A percentile compares a stretch with the other conserved stretches of the same genome.
These are phyloP conservation scores for Hepsetus odoe DNA, from an alignment of 2,113 vertebrate species.

Conservation along the genomic window DNA sequence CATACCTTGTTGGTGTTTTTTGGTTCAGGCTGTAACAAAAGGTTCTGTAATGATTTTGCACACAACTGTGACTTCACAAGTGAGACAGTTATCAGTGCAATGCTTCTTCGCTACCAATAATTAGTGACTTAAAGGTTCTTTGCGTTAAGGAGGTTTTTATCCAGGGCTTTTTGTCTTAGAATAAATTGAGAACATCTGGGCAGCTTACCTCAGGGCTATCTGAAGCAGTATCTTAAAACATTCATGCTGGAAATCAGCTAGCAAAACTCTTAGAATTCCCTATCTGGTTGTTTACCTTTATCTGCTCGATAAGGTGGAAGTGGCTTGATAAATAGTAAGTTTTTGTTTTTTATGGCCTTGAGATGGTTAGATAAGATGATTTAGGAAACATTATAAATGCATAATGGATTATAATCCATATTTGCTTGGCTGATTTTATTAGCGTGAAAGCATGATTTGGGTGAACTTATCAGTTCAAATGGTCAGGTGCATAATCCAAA, in stretches of 20 bases:
- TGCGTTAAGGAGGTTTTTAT: slow-evolving; percentile 27
- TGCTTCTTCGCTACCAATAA: slow-evolving; percentile 47
- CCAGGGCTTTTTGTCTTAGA: slow-evolving; percentile 16
- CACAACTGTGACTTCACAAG: slow-evolving; percentile 9
- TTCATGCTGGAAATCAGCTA: neutral
- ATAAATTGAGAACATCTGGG: slow-evolving; percentile 47
- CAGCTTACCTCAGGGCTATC: neutral
- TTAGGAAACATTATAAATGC: neutral
- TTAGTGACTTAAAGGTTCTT: slow-evolving; percentile 37
- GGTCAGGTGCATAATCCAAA: neutral
- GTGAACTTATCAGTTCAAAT: neutral
- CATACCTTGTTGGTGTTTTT: too few relatives aligned
- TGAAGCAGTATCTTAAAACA: slow-evolving; percentile 53
- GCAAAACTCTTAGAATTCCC: neutral
- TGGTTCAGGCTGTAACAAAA: neutral
- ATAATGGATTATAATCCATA: too few relatives aligned
- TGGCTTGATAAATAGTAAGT: slow-evolving; percentile 18
- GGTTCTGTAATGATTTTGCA: neutral
- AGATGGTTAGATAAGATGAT: neutral
- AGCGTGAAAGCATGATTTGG: neutral
- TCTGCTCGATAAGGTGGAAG: slow-evolving; percentile 5
- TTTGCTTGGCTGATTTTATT: neutral
- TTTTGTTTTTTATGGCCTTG: neutral
- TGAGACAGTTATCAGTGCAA: slow-evolving; percentile 9
- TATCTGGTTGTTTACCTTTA: neutral